Evolutionary conservation across 2,113 vertebrate genomes (phyloP), one percentile per base, ranked within the genome.

Genomic region (Silurus asotus): DNA sequence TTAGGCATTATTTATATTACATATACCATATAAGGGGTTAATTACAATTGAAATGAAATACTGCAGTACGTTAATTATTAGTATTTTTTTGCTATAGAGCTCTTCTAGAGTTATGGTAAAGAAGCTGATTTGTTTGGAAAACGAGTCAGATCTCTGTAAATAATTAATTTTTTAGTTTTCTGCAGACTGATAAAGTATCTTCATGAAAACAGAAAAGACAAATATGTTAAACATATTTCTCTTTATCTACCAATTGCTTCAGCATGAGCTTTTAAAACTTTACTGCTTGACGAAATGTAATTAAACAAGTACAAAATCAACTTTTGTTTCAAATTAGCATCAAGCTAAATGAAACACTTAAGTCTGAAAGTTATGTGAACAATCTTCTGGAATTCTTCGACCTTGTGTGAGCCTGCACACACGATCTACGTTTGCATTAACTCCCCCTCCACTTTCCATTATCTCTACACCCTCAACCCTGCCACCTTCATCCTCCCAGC

Each of bases 401-500:
- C 77, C 61, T 58, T 37, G 78, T 59, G 74, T 84, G 53, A 83
- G 61, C 10, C n/a, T 51, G 81, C n/a, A 69, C 20, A 25, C 51
- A 53, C 11, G 53, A 53, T 53, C 72, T 53, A 58, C 56, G 13
- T 58, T 76, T 55, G 51, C 74, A 25, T 77, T 77, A 77, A 15
- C 11, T 56, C 51, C 51, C 2, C 74, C 74, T 80, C 56, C 28
- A 61, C 9, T 10, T 80, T 48, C 58, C 56, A 13, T 80, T 9
- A 3, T 80, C 37, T 59, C 77, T 45, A 20, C 72, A 7, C 23
- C 37, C 74, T 82, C 74, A 77, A 6, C 25, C 23, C 48, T 74
- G n/a, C 74, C 37, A 25, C 49, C 19, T 17, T 13, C 55, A n/a
- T 58, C 80, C 81, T 83, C 81, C 81, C 75, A 87, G 45, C 65